phyloP scores from a whole-genome alignment of 1,140 invertebrate species.

The Hypothenemus hampei region DNA sequence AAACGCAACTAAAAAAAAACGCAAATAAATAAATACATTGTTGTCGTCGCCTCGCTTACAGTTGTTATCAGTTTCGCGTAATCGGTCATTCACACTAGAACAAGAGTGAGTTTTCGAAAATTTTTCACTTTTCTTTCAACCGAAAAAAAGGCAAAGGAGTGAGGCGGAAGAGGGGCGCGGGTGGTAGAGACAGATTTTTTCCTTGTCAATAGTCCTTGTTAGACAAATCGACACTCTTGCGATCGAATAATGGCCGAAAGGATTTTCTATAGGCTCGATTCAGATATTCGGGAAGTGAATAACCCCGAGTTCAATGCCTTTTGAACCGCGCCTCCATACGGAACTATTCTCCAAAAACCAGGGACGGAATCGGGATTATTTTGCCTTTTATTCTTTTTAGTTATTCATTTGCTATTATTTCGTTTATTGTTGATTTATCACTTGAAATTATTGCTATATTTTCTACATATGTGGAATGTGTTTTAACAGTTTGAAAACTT shows the following conservation, averaged over 20 bases:
- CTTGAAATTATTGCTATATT: no score
- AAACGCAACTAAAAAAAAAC: neutral
- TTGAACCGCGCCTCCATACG: constrained; percentile 25
- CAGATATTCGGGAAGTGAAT: constrained; percentile 29
- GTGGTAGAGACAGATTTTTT: no score
- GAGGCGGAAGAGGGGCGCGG: no score
- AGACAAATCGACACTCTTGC: no score
- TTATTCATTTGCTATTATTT: no score
- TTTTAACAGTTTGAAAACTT: no score
- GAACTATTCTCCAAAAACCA: constrained; percentile 25
- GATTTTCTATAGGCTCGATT: neutral
- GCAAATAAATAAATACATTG: no score
- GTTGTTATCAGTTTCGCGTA: constrained; percentile 34
- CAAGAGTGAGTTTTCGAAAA: neutral
- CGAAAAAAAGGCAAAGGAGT: neutral
- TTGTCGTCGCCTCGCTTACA: no score
- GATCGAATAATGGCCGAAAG: no score
- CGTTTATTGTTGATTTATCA: no score
- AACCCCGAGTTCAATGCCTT: constrained; percentile 29
- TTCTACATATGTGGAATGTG: no score
- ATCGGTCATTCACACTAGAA: constrained; percentile 42
- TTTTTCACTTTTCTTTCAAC: neutral
- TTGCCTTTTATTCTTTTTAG: neutral
- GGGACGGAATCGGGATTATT: constrained; percentile 5
- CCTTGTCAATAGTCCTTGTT: no score